These are phyloP conservation scores for Nemoura dubitans DNA, from an alignment of 2,888 invertebrate genomes.

Conservation along the genomic window DNA sequence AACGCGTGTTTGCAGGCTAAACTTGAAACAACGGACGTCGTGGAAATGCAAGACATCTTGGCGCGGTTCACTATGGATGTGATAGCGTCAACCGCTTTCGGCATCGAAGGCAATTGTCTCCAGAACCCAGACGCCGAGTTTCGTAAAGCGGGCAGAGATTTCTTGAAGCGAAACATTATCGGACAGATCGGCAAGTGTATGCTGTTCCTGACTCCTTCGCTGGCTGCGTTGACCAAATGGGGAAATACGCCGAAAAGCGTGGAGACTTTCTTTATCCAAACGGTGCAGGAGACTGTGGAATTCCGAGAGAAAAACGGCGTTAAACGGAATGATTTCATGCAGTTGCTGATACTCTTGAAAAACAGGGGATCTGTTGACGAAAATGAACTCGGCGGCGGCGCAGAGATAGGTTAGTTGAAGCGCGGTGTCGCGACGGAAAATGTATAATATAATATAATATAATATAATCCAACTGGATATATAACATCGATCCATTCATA, in stretches of 20 bases:
- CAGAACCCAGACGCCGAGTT: conserved; percentile 58
- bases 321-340: conserved; percentile 53
- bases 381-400: conserved; percentile 27
- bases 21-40: conserved; percentile 44
- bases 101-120: conserved; percentile 58
- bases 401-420: conserved; percentile 42
- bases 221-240: conserved; percentile 56
- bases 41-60: conserved; percentile 49
- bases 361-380: conserved; percentile 46
- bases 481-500: no score
- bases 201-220: conserved; percentile 62
- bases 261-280: conserved; percentile 58
- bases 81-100: conserved; percentile 60
- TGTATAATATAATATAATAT: conserved; percentile 8
- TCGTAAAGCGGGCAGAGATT: conserved; percentile 55
- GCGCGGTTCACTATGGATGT: conserved; percentile 54
- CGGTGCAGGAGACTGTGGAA: conserved; percentile 58
- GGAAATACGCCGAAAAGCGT: neutral
- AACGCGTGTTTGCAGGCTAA: conserved; percentile 47
- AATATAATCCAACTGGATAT: no score
- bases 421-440: neutral
- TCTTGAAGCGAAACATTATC: conserved; percentile 54
- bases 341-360: conserved; percentile 50
- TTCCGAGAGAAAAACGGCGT: conserved; percentile 53
- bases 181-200: conserved; percentile 59